Evolutionary conservation across 2,888 invertebrate genomes (phyloP).

Genomic region (Leptarthrus brevirostris): DNA sequence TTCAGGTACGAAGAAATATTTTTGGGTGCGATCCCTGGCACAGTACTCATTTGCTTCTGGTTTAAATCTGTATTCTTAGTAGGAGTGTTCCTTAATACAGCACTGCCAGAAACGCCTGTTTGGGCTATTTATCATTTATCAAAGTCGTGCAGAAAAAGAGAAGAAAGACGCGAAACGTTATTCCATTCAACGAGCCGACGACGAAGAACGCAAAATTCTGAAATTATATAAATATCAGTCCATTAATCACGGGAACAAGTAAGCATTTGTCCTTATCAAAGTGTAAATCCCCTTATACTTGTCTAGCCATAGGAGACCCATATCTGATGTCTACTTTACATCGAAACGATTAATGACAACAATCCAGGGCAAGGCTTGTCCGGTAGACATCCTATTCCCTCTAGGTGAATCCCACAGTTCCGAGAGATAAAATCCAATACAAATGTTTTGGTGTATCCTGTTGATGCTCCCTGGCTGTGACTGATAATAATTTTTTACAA

Average conservation of each 20-base stretch:
- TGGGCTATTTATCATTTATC: conserved; percentile 32
- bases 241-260: conserved; percentile 53
- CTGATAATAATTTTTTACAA: conserved; percentile 8
- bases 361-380: conserved; percentile 10
- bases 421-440: too few species aligned
- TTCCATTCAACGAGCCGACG: neutral
- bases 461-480: neutral
- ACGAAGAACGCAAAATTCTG: conserved; percentile 49
- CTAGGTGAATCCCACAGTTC: too few species aligned
- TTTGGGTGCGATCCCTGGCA: neutral
- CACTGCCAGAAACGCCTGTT: conserved; percentile 32
- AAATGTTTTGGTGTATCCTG: conserved; percentile 4
- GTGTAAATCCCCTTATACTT: conserved; percentile 53
- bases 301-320: conserved; percentile 45
- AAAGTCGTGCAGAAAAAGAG: too few species aligned
- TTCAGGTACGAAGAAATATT: neutral
- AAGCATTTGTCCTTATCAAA: conserved; percentile 54
- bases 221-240: conserved; percentile 53
- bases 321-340: conserved; percentile 50
- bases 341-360: conserved; percentile 51
- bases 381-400: conserved; percentile 6
- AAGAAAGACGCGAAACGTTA: neutral
- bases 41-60: neutral
- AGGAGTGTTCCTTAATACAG: neutral
- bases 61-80: conserved; percentile 7